phyloP scores from a whole-genome alignment of 2,797 vertebrate species.

The Paguma larvata region DNA sequence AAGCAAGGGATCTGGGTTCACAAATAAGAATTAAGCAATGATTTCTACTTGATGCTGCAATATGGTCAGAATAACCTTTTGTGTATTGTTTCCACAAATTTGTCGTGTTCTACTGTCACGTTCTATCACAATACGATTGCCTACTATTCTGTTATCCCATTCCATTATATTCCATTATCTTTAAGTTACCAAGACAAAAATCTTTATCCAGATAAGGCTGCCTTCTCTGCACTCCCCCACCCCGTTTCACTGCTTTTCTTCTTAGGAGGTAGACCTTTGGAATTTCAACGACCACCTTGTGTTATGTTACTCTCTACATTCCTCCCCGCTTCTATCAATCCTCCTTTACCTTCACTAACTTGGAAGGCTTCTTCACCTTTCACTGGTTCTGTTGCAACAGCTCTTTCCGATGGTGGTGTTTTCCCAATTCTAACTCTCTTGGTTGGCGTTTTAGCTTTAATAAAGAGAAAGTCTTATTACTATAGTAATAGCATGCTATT shows the following conservation, averaged over 20 bases:
- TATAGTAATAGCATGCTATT: neutral
- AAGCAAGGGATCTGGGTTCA: neutral
- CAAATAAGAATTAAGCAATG: neutral
- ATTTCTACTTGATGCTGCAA: conserved; percentile 2
- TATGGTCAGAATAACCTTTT: conserved; percentile 19
- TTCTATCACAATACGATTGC: neutral
- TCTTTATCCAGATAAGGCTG: neutral
- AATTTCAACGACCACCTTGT: neutral
- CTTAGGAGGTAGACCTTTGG: neutral
- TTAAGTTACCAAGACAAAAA: conserved; percentile 38
- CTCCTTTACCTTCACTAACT: conserved; percentile 69
- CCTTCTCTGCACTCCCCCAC: neutral
- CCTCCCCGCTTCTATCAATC: neutral
- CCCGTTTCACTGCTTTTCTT: conserved; percentile 8
- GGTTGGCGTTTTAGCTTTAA: conserved; percentile 66
- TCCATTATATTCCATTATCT: neutral
- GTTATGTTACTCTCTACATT: conserved; percentile 20
- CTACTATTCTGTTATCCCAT: neutral
- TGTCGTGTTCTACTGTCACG: neutral
- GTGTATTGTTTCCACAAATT: conserved; percentile 15
- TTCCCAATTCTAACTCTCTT: conserved; percentile 76
- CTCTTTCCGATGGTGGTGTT: conserved; percentile 55
- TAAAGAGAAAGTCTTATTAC: conserved; percentile 70
- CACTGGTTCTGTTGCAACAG: conserved; percentile 46
- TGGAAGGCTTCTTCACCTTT: conserved; percentile 66